Evolutionary conservation across 2,797 vertebrate species (phyloP), one percentile per base, ranked within the genome.

Genomic region (Siniperca scherzeri): DNA sequence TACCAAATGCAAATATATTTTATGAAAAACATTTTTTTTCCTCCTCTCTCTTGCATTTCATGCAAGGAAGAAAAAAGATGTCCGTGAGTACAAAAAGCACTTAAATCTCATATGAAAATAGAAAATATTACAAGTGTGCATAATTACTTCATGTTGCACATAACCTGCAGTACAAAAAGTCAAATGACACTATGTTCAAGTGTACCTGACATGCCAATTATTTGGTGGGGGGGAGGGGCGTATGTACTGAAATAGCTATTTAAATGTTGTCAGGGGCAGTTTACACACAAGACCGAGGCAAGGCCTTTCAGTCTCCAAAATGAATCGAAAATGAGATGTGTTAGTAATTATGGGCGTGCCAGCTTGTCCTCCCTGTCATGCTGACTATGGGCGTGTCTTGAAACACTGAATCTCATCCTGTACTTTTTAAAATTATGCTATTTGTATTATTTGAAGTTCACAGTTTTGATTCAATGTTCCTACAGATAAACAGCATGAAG

Each of bases 41-140:
- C 85, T 92, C 88, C 91, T 94, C 86, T 90, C 81, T 87, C 89
- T 92, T 93, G 91, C 93, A 94, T 93, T 91, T 91, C 94, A 94
- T 94, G 94, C 93, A 93, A 94, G 92, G 93, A 94, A 93, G 92
- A 93, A 94, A 93, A 95, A 94, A 93, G 87, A 94, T 93, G 94
- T 92, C 91, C 72, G 92, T 91, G 93, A 94, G 92, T 94, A 95
- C 92, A 96, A 95, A 96, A 95, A 95, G 93, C 94, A 95, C 94
- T 95, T 95, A 95, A 95, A 95, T 95, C 91, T 95, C 94, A 91
- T 96, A 96, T 95, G 95, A 96, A 96, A 96, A 96, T 96, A 96
- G 91, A 95, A 95, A 95, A 95, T 95, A 95, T 95, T 94, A 96
- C 94, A 96, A 94, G 94, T 95, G 95, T 96, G 95, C 94, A 95